These are phyloP conservation scores for Helicoverpa armigera DNA, from an alignment of 1,140 invertebrate species.

Conservation along the genomic window DNA sequence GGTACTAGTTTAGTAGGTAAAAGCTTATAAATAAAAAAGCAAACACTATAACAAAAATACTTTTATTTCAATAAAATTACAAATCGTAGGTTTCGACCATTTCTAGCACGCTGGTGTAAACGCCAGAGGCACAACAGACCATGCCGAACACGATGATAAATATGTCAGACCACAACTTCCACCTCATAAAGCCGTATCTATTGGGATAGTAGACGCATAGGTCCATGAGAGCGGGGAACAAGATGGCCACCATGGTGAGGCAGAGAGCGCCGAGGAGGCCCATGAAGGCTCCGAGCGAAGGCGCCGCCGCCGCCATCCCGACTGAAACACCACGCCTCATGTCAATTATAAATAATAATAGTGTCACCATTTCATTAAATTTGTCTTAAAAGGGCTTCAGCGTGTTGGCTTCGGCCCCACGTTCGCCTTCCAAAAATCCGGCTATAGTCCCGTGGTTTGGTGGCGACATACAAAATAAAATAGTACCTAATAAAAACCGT, in stretches of 20 bases:
- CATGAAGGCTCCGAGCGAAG: constrained; percentile 93
- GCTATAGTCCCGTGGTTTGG: too few species aligned
- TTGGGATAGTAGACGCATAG: constrained; percentile 88
- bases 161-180: constrained; percentile 86
- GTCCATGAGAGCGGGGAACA: constrained; percentile 95
- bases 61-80: too few species aligned
- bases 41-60: too few species aligned
- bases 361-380: too few species aligned
- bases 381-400: too few species aligned
- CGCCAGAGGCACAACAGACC: constrained; percentile 81
- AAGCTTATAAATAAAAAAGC: too few species aligned
- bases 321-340: constrained; percentile 86
- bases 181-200: constrained; percentile 76
- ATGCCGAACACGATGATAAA: constrained; percentile 88
- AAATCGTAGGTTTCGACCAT: constrained; percentile 45
- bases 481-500: too few species aligned
- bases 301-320: constrained; percentile 91
- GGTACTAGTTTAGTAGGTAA: too few species aligned
- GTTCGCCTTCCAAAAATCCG: too few species aligned
- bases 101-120: constrained; percentile 71
- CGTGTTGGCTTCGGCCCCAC: too few species aligned
- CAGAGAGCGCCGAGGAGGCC: constrained; percentile 94
- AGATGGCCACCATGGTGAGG: constrained; percentile 92
- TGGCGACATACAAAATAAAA: too few species aligned
- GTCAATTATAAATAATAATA: background rate